Evolutionary conservation across 2,113 vertebrate species (phyloP), one percentile per base, ranked within the genome.

Genomic region (Meriones unguiculatus): DNA sequence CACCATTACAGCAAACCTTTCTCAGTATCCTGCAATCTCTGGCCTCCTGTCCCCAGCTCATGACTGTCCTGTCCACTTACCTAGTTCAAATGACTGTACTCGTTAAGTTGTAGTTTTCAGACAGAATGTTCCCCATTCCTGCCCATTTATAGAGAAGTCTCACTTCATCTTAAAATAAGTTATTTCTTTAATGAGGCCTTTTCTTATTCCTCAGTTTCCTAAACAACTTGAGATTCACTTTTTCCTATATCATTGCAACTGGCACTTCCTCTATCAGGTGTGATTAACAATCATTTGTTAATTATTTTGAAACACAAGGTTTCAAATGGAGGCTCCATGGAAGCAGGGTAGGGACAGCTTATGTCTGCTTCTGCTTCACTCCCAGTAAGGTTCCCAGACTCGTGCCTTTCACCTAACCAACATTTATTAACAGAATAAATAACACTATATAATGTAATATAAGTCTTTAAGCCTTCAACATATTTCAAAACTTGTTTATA

Each of bases 351-450:
- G 84, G 32, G 41, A 59, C 7, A 62, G 24, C 67, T 32, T 81
- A 54, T 35, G 14, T 73, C 64, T 88, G 17, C 57, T 89, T 85
- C 28, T 72, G 62, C 11, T 65, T 12, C 28, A 32, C 93, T 81
- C 52, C 46, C 38, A 54, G 15, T 32, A 30, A 1, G 41, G 50
- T 24, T 57, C 12, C 20, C 62, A 84, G 87, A 20, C 10, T 10
- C 64, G n/a, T 18, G 28, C 25, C 73, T 82, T 35, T 77, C 41
- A 77, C 32, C 52, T 24, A 73, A 57, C 24, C 87, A 85, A 65
- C 17, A 89, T 54, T 95, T 72, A 14, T 54, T 75, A 72, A 91
- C 92, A 85, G 11, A 84, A 88, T 35, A 89, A 38, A 70, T 76
- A 41, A 18, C 18, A 59, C 52, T 32, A 35, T 87, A 72, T n/a